Base-by-base conservation (phyloP, 2,888 invertebrate genomes). In the Hydriomena furcata region DNA sequence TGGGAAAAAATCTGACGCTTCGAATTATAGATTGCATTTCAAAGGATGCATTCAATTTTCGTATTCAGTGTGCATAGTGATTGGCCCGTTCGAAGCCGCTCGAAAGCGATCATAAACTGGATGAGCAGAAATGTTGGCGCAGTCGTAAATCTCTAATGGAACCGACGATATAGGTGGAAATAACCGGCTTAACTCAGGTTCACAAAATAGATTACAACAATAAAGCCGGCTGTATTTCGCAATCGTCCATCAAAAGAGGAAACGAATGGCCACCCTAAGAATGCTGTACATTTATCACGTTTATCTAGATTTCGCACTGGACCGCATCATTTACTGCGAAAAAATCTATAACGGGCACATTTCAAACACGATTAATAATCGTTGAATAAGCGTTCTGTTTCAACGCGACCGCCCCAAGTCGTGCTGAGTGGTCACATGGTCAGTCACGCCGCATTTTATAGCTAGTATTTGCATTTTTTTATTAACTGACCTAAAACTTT, bases 221-320 rank as follows among this genome's bases (percentile, higher is more conserved):
- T 72, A 68, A 70, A 66, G 63, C 60, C 55, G 56, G 61, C 43
- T 43, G 30, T 68, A 68, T 70, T 73, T 69, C 56, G 61, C 62
- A 60, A 59, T 61, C 69, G 74, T 78, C 75, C 73, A 68, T 77
- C 72, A 76, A 73, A 78, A 72, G 61, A 62, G 63, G 61, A 65
- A 73, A 75, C 66, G 71, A 72, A 75, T 76, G 72, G 74, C 56
- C 63, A 73, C 67, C 66, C 66, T 71, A 72, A 75, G 76, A 68
- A 72, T 67, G 65, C 70, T 71, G 68, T 67, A 69, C 81, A 82
- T 82, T 82, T 76, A 82, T 82, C 82, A 82, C 73, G 68, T 77
- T 80, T 82, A 82, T 81, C 82, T 80, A 78, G 81, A 82, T 82
- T 76, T 73, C 68, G 61, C 74, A 65, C 71, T 64, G 74, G 69